Evolutionary conservation across 2,888 invertebrate species (phyloP), one percentile per base, ranked within the genome.

Genomic region (Harpalus rufipes): DNA sequence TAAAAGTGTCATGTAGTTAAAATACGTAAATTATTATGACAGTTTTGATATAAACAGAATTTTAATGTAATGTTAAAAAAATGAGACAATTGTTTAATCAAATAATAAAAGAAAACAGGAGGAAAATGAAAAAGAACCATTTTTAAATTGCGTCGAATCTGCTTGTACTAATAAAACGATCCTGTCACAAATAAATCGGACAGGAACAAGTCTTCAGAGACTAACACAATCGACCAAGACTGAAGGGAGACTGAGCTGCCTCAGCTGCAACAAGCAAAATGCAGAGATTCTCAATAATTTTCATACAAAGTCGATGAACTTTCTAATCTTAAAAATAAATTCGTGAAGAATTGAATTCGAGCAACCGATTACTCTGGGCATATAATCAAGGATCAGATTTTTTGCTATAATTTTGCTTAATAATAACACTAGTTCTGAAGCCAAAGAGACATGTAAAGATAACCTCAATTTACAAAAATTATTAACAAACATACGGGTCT

Each of bases 131-230:
- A 25, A 63, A 59, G 10, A 4, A 7, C 16, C 12, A 68, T 1
- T 41, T 68, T 74, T 1, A 74, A 74, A 74, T 74, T 41, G 16
- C 44, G 44, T 74, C 7, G 18, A 44, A 74, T 18, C 8, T 74
- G 68, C 12, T 44, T 74, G 72, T 12, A 44, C 44, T 74, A 74
- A 74, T 74, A 74, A 74, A 74, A 74, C 72, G 44, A 18, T 44
- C 72, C 72, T 74, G 68, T 74, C 44, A 44, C 72, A 51, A 44
- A 74, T 61, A 61, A 80, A 61, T 61, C 80, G 80, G 80, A 80
- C 80, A 80, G 61, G 61, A 80, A 80, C 61, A 61, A 80, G 72
- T 72, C 16, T 72, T n/a, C 41, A 44, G 72, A 44, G 72, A 72
- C 14, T 16, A 32, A 32, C 44, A 51, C 10, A 12, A 51, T 51